phyloP scores from a whole-genome alignment of 2,797 vertebrate species.

The Hybognathus amarus region DNA sequence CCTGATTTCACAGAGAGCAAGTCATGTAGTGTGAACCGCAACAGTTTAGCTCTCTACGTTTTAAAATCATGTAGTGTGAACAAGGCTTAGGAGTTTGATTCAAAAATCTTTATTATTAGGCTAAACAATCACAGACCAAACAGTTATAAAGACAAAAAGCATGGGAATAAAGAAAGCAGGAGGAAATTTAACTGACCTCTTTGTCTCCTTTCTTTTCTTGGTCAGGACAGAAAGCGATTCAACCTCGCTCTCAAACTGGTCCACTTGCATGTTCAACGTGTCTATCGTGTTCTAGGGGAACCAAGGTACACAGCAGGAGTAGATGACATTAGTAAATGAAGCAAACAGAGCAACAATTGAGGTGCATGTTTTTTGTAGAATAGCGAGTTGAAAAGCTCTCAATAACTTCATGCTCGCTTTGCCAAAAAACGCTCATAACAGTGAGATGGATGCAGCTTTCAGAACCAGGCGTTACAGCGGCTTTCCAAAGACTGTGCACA shows the following conservation, averaged over 20 bases:
- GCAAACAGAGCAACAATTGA: not conserved
- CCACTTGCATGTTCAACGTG: conserved; percentile 94
- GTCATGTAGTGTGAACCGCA: no score
- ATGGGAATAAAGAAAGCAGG: not conserved
- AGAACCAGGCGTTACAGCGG: not conserved
- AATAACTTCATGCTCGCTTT: not conserved
- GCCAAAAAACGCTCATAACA: not conserved
- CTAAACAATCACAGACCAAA: not conserved
- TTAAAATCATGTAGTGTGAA: no score
- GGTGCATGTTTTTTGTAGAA: not conserved
- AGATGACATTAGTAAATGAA: not conserved
- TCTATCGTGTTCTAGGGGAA: conserved; percentile 85
- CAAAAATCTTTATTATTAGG: not conserved
- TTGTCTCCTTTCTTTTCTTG: conserved; percentile 93
- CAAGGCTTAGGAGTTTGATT: no score
- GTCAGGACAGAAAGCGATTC: conserved; percentile 91
- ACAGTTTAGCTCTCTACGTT: no score
- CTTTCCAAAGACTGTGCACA: not conserved
- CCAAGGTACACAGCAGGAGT: not conserved
- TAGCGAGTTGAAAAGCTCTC: not conserved
- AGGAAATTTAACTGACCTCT: conserved; percentile 79
- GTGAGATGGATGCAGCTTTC: not conserved
- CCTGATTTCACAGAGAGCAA: no score
- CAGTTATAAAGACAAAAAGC: not conserved
- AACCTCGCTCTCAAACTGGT: conserved; percentile 94